Evolutionary conservation across 2,113 vertebrate genomes (phyloP), one percentile per base, ranked within the genome.

Genomic region (Chauna torquata): DNA sequence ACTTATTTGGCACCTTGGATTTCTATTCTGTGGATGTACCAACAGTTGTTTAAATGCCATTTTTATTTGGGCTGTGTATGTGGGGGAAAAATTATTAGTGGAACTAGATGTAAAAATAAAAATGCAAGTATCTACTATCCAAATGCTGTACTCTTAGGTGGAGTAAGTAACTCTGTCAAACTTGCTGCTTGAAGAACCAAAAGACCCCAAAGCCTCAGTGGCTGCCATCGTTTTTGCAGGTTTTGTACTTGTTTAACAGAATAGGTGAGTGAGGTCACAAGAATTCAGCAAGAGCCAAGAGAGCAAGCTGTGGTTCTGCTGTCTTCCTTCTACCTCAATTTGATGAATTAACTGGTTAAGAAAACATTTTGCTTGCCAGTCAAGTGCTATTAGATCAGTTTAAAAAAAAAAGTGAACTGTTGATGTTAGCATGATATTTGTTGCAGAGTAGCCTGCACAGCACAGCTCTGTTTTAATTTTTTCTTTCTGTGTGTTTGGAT

Each of bases 401-500:
- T 61, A 82, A 50, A 32, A 42, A 38, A 28, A 68, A 69, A 12
- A 34, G 34, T 85, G 34, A 79, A 69, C 32, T 82, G 74, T 49
- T 82, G 78, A 27, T 59, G 75, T 88, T 92, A 81, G 40, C 36
- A 36, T 92, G 47, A 22, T 45, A 28, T 77, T 91, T 90, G 55
- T 69, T 68, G 36, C 9, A 49, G 81, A 47, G 70, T 84, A 92
- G 62, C 66, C 86, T 88, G 86, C 54, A 57, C 36, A 79, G 70
- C 79, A 74, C 83, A 50, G 57, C 49, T 91, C 64, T 82, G 32
- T 52, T 86, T 65, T 44, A 52, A 58, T 72, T 82, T 95, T 94
- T 85, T 89, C 65, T 65, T 89, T 79, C 55, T 95, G 70, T 44
- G 12, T 95, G 38, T 90, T 92, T 86, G 66, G 70, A 64, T 72